Evolutionary conservation across 2,113 vertebrate species (phyloP), one percentile per base, ranked within the genome.

Genomic region (Thalassoma bifasciatum): DNA sequence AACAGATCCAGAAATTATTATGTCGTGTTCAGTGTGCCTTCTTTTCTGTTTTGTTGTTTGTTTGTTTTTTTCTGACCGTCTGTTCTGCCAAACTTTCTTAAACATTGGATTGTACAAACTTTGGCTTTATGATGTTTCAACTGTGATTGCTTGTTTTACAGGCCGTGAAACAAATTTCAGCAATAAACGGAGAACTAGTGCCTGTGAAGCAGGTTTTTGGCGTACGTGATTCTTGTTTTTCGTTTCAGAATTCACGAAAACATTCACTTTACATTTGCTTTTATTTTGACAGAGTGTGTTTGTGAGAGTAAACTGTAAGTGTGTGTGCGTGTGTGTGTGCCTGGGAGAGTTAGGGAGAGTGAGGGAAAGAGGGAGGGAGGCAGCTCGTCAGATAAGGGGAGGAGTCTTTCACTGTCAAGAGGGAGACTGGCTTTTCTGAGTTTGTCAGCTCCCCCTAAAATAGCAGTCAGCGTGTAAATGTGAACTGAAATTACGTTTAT

Each of bases 381-480:
- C 63, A 58, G 56, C 23, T 76, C 83, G 91, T 85, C 88, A 85
- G 82, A 83, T 47, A 56, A 70, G 86, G 90, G 93, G 94, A 85
- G 93, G 93, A 93, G 92, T 90, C 85, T 87, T 37, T 77, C 77
- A 72, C 76, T 93, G 92, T 94, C 93, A 93, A 93, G 93, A 93
- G 88, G 84, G 83, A 90, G 88, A 82, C 91, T 88, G 89, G 89
- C 89, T 92, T 93, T 92, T 91, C 89, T 85, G 93, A 95, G 93
- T 94, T 94, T 93, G 93, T 94, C 93, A 92, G 90, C 91, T 92
- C 91, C 92, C 84, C 89, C 93, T 91, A 94, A 95, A 94, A 95
- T 94, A 94, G 93, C 92, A 94, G 90, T 72, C 89, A 59, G 91
- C 90, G 91, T 85, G 92, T 92, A 90, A 93, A 91, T 92, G 93